Conservation (phyloP, 2,888 invertebrate species). For the Andrena trimmerana region DNA sequence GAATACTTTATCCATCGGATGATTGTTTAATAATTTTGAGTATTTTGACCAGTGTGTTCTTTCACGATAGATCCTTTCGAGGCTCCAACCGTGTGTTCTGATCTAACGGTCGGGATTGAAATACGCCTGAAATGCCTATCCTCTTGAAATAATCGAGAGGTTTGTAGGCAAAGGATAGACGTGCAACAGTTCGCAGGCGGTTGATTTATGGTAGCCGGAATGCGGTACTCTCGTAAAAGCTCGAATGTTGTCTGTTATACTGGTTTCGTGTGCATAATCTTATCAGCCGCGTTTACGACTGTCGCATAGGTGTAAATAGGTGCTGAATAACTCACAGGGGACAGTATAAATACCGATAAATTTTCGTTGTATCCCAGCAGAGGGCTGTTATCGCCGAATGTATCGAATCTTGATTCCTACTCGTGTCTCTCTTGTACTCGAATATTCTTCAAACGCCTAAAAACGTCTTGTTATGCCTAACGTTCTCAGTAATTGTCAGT, state of each 20-base stretch:
- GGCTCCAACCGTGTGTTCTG: background rate
- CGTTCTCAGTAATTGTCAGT: background rate
- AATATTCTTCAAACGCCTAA: background rate
- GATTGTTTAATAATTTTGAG: background rate
- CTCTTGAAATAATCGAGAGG: constrained; percentile 16
- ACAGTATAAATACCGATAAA: constrained; percentile 59
- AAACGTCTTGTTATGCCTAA: background rate
- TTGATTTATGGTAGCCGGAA: constrained; percentile 79
- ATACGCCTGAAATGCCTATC: background rate
- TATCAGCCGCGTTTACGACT: constrained; percentile 71
- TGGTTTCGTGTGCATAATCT: constrained; percentile 69
- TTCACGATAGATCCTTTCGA: background rate
- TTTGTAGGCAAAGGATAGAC: constrained; percentile 44
- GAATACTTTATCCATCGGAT: background rate
- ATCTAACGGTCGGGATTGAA: constrained; percentile 2
- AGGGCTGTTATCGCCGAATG: constrained; percentile 32
- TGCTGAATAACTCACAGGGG: constrained; percentile 43
- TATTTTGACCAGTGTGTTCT: background rate
- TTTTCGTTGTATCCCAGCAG: constrained; percentile 49
- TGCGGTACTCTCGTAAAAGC: constrained; percentile 69
- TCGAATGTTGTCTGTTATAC: constrained; percentile 60
- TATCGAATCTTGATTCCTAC: constrained; percentile 50
- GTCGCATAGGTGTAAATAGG: constrained; percentile 62
- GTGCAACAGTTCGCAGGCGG: constrained; percentile 39
- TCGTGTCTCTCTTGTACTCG: background rate